A percentile compares a stretch with the other conserved stretches of the same genome.
phyloP scores from a whole-genome alignment of 2,888 invertebrate species.

The Dicyrtomina minuta region DNA sequence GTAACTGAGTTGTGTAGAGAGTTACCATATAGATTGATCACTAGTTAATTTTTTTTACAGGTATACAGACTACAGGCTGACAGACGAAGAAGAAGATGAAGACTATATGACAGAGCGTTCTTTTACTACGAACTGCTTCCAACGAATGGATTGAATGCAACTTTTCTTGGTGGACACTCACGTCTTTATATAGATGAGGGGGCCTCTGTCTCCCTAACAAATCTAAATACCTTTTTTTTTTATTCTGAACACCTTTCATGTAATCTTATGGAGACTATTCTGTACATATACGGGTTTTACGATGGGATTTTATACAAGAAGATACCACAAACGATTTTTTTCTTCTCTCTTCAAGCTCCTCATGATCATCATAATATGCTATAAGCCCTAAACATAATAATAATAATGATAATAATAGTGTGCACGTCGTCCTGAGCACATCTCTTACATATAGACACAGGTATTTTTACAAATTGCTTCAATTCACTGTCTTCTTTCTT shows the following conservation, averaged over 20 bases:
- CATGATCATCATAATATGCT: too few relatives aligned
- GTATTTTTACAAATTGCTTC: neutral
- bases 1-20: too few relatives aligned
- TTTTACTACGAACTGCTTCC: constrained; percentile 4
- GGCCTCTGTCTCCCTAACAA: constrained; percentile 20
- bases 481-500: constrained; percentile 14
- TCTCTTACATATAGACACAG: too few relatives aligned
- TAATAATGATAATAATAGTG: too few relatives aligned
- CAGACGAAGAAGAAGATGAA: constrained; percentile 18
- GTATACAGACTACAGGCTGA: neutral
- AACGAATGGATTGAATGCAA: constrained; percentile 17
- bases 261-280: too few relatives aligned
- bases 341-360: neutral
- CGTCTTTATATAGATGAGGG: constrained; percentile 36
- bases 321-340: constrained; percentile 7
- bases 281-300: too few relatives aligned
- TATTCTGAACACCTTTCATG: neutral
- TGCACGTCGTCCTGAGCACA: too few relatives aligned
- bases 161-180: constrained; percentile 26
- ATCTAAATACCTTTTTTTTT: constrained; percentile 11
- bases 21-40: too few relatives aligned
- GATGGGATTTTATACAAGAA: neutral
- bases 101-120: constrained; percentile 17
- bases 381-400: too few relatives aligned
- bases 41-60: too few relatives aligned